Conservation (phyloP, 2,113 vertebrate species). For the Ardeotis arabs region DNA sequence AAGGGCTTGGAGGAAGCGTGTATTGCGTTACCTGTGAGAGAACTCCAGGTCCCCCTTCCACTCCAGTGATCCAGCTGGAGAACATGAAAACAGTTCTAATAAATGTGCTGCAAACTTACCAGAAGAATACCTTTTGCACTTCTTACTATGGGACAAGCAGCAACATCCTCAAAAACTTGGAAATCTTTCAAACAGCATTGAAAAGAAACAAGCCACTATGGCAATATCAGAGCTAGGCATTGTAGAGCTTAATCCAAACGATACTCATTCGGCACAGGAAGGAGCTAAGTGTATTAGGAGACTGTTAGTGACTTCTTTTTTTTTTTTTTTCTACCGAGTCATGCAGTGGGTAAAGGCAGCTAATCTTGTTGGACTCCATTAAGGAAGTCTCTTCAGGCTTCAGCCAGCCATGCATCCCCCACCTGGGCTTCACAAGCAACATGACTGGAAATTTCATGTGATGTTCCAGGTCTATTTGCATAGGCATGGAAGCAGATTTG, state of each 20-base stretch:
- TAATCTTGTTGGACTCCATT: slow-evolving; percentile 64
- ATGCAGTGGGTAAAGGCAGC: slow-evolving; percentile 29
- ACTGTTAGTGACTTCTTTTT: slow-evolving; percentile 56
- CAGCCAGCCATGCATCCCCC: neutral
- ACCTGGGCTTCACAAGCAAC: neutral
- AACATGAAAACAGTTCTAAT: neutral
- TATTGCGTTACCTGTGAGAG: neutral
- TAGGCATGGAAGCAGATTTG: slow-evolving; percentile 21
- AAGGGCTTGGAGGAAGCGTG: neutral
- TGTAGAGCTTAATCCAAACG: slow-evolving; percentile 12
- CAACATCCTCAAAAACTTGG: neutral
- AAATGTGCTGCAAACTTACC: neutral
- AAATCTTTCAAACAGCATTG: neutral
- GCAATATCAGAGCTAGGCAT: neutral
- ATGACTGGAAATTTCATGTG: slow-evolving; percentile 27
- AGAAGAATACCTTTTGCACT: neutral
- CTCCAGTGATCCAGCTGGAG: neutral
- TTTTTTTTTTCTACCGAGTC: slow-evolving; percentile 17
- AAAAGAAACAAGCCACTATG: neutral
- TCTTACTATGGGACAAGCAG: neutral
- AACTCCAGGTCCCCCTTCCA: neutral
- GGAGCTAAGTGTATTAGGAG: slow-evolving; percentile 54
- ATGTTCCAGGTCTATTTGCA: slow-evolving; percentile 18
- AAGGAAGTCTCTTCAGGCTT: slow-evolving; percentile 48
- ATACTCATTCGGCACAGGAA: slow-evolving; percentile 52